phyloP scores from a whole-genome alignment of 2,888 invertebrate species.

The Ormyrus rosae region DNA sequence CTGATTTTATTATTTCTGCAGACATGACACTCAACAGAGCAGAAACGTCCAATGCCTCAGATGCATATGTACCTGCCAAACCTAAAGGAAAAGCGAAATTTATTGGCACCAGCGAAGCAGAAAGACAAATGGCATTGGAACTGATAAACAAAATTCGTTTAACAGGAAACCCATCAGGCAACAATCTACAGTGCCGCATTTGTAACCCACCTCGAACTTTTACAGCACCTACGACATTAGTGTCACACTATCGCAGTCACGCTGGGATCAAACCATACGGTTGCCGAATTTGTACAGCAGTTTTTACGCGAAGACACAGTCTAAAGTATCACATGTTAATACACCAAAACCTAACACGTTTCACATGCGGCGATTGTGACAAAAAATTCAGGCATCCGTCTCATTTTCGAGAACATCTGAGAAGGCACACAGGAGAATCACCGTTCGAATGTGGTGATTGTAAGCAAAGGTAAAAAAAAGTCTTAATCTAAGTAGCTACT shows the following conservation, averaged over 20 bases:
- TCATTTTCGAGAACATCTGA: slow-evolving; percentile 79
- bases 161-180: slow-evolving; percentile 72
- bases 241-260: slow-evolving; percentile 80
- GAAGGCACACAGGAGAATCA: slow-evolving; percentile 78
- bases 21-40: slow-evolving; percentile 57
- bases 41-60: slow-evolving; percentile 48
- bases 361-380: slow-evolving; percentile 79
- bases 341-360: slow-evolving; percentile 79
- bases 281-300: slow-evolving; percentile 78
- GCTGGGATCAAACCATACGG: slow-evolving; percentile 81
- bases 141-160: slow-evolving; percentile 76
- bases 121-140: slow-evolving; percentile 77
- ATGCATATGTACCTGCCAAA: slow-evolving; percentile 65
- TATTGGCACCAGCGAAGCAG: slow-evolving; percentile 76
- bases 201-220: slow-evolving; percentile 78
- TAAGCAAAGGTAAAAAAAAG: slow-evolving; percentile 68
- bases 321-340: slow-evolving; percentile 81
- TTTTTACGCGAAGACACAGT: slow-evolving; percentile 80
- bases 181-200: slow-evolving; percentile 77
- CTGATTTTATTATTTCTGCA: neutral
- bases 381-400: slow-evolving; percentile 80
- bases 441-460: slow-evolving; percentile 77
- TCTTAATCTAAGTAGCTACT: neutral
- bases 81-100: slow-evolving; percentile 77
- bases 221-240: slow-evolving; percentile 79